A percentile compares a stretch with the other conserved stretches of the same genome.
Conservation (phyloP, 1,140 invertebrate genomes). For the Eriocheir sinensis region DNA sequence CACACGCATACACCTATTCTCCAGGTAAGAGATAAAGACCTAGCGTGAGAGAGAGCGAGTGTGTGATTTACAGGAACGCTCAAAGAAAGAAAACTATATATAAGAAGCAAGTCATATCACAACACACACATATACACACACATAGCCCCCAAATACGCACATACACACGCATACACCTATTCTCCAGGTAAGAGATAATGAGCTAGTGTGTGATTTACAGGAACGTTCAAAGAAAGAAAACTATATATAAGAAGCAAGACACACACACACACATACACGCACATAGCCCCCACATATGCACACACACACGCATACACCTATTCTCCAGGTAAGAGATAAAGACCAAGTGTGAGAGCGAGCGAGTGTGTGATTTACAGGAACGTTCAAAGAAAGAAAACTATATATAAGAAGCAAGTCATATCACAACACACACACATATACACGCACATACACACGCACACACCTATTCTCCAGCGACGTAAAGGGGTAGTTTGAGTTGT, state of each 20-base stretch:
- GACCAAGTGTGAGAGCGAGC: too few species aligned
- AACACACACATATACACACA: background rate
- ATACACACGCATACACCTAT: background rate
- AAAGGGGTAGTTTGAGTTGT: conserved; percentile 93
- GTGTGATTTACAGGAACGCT: too few species aligned
- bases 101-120: background rate
- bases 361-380: too few species aligned
- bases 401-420: background rate
- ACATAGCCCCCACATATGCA: background rate
- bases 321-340: too few species aligned
- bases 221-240: too few species aligned
- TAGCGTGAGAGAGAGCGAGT: too few species aligned
- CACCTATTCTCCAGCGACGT: conserved; percentile 89
- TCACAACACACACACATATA: conserved; percentile 24
- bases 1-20: background rate
- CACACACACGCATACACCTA: conserved; percentile 81
- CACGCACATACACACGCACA: background rate
- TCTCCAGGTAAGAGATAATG: too few species aligned
- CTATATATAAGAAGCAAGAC: background rate
- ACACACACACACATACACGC: background rate
- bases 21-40: too few species aligned
- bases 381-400: too few species aligned
- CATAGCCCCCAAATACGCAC: background rate
- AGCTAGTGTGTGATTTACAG: too few species aligned
- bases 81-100: too few species aligned